Evolutionary conservation across 2,888 invertebrate species (phyloP).

Genomic region (Erynnis tages): DNA sequence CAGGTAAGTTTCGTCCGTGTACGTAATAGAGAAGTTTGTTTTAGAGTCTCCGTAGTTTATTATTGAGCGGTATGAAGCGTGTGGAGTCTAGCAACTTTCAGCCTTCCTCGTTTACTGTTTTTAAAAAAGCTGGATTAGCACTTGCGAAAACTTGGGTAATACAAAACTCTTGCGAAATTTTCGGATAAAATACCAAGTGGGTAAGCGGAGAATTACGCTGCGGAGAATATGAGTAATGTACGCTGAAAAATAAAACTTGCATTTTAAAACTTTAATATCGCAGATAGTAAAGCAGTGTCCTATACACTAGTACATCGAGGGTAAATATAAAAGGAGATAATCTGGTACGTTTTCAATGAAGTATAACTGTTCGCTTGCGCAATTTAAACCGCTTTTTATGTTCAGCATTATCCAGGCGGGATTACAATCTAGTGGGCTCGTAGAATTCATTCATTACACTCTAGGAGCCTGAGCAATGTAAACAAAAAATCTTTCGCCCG

Average conservation of each 20-base stretch:
- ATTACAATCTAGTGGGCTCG: conserved; percentile 24
- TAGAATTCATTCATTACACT: conserved; percentile 31
- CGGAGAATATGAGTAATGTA: background rate
- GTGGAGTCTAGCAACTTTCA: conserved; percentile 26
- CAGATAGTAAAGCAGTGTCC: background rate
- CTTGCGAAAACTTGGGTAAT: conserved; percentile 18
- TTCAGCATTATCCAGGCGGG: conserved; percentile 22
- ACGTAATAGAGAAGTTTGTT: conserved; percentile 64
- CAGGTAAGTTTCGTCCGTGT: conserved; percentile 60
- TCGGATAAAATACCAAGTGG: conserved; percentile 2
- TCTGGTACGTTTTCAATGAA: conserved; percentile 22
- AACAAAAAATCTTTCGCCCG: conserved; percentile 40
- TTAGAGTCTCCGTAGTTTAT: conserved; percentile 51
- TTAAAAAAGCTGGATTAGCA: conserved; percentile 22
- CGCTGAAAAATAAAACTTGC: conserved; percentile 1
- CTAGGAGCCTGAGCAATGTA: conserved; percentile 30
- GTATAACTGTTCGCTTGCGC: conserved; percentile 21
- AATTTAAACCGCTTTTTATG: conserved; percentile 22
- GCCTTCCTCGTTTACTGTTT: conserved; percentile 22
- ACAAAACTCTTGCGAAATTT: conserved; percentile 21
- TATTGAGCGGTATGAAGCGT: conserved; percentile 40
- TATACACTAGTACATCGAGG: background rate
- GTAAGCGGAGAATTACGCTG: background rate
- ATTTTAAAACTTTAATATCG: conserved; percentile 16
- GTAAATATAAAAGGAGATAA: conserved; percentile 6